These are phyloP conservation scores for Danaus chrysippus DNA, from an alignment of 2,888 invertebrate species.

Conservation along the genomic window DNA sequence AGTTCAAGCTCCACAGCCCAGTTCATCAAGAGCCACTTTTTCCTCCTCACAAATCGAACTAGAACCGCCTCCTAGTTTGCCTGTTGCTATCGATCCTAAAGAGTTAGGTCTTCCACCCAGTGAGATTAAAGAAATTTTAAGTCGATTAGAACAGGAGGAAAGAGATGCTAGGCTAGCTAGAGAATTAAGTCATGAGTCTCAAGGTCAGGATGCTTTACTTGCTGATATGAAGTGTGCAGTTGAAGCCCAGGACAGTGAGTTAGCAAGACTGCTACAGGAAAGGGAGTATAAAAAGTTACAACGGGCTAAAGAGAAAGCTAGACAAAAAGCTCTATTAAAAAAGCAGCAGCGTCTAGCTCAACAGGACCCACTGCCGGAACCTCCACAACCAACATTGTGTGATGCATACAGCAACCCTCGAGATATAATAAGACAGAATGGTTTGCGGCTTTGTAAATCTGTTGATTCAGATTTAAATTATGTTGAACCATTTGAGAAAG, in stretches of 20 bases:
- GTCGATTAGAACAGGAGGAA: conserved; percentile 67
- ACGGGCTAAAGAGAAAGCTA: conserved; percentile 69
- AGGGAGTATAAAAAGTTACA: conserved; percentile 72
- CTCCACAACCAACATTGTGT: conserved; percentile 57
- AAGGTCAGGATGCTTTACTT: conserved; percentile 58
- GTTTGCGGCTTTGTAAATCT: conserved; percentile 66
- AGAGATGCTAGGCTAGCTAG: conserved; percentile 64
- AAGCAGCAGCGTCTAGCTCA: conserved; percentile 64
- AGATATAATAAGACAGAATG: conserved; percentile 64
- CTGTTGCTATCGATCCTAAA: conserved; percentile 45
- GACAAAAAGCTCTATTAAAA: conserved; percentile 68
- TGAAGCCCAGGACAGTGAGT: conserved; percentile 71
- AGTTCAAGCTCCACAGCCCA: conserved; percentile 49
- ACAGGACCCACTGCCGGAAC: conserved; percentile 40
- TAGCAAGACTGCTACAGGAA: conserved; percentile 67
- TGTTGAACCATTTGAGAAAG: conserved; percentile 74
- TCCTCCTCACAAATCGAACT: conserved; percentile 43
- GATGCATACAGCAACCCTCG: conserved; percentile 72
- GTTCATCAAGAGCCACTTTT: conserved; percentile 51
- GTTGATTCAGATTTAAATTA: conserved; percentile 73
- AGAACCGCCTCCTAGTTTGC: conserved; percentile 40
- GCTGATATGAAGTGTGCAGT: conserved; percentile 73
- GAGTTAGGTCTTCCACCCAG: conserved; percentile 62
- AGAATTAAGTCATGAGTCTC: conserved; percentile 60
- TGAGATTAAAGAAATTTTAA: conserved; percentile 64